Evolutionary conservation across 2,113 vertebrate species (phyloP), one percentile per base, ranked within the genome.

Genomic region (Ctenomys sociabilis): DNA sequence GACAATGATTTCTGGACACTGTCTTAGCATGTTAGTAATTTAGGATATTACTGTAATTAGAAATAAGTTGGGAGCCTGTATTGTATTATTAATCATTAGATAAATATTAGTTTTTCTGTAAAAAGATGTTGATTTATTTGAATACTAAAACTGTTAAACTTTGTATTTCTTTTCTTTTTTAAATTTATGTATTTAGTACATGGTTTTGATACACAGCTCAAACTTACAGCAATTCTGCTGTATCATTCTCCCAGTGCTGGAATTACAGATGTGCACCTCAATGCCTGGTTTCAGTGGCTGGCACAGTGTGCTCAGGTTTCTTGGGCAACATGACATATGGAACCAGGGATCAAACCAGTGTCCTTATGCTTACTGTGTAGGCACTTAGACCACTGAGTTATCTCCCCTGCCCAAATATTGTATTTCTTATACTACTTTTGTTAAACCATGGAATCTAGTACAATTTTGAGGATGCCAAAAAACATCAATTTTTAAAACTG

Each of bases 121-220:
- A 77, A 0, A 40, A 43, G 90, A 63, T 72, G n/a, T 8, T 57
- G 35, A 92, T 73, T 94, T 90, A 64, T 83, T 93, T 93, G n/a
- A 83, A 82, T 90, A 45, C 2, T 77, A 87, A 72, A 73, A 45
- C 19, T 94, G 40, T 17, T 92, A 89, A 82, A 21, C 81, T 32
- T 75, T 92, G 28, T 35, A 92, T 72, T 95, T 82, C 64, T 75
- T 86, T 35, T 86, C 64, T 95, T 82, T 57, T 75, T 86, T 12
- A 54, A 54, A 54, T 54, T 54, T 54, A 54, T 49, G 9, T 49
- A 49, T 49, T 49, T 49, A 49, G 9, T 49, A 49, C 49, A 49
- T 8, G 49, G 49, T 49, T 49, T 49, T 49, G 7, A 10, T 49
- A 49, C 49, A 49, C 49, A 49, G 7, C 49, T 54, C 14, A 16